A percentile compares a stretch with the other conserved stretches of the same genome.
phyloP scores from a whole-genome alignment of 2,797 vertebrate species.

The Xenentodon cancila region DNA sequence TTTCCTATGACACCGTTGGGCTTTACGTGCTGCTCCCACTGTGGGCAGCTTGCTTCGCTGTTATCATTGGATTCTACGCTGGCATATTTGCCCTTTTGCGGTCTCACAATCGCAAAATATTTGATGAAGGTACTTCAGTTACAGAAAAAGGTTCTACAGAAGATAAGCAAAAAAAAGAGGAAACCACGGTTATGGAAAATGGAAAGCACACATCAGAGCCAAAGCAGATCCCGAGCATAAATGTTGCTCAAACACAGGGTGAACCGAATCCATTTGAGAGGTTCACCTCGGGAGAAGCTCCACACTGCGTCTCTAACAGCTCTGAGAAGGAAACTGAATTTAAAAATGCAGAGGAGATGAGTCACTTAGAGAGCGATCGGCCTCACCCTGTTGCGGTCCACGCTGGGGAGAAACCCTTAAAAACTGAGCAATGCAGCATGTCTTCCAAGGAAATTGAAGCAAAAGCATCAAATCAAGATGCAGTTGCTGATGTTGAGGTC shows the following conservation, averaged over 20 bases:
- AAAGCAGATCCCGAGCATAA: conserved; percentile 30
- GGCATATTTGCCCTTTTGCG: conserved; percentile 77
- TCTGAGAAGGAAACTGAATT: conserved; percentile 30
- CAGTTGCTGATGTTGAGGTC: conserved; percentile 19
- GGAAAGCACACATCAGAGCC: conserved; percentile 28
- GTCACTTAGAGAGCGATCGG: conserved; percentile 42
- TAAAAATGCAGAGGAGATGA: conserved; percentile 29
- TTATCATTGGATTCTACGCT: conserved; percentile 78
- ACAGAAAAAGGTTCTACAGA: conserved; percentile 17
- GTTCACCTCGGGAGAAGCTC: conserved; percentile 26
- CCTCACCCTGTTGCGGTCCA: conserved; percentile 17
- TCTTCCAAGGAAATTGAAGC: conserved; percentile 11
- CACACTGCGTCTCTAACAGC: conserved; percentile 12
- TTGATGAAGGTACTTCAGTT: conserved; percentile 71
- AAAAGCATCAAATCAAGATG: conserved; percentile 26
- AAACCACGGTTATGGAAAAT: conserved; percentile 22
- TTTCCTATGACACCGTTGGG: conserved; percentile 76
- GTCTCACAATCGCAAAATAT: conserved; percentile 81
- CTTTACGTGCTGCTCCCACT: conserved; percentile 80
- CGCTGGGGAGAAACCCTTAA: conserved; percentile 22
- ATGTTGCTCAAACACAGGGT: conserved; percentile 13
- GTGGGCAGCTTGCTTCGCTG: conserved; percentile 75
- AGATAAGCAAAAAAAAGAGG: conserved; percentile 27
- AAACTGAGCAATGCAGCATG: conserved; percentile 21
- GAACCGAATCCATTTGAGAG: conserved; percentile 27